Evolutionary conservation across 2,888 invertebrate genomes (phyloP).

Genomic region (Drosophila falleni): DNA sequence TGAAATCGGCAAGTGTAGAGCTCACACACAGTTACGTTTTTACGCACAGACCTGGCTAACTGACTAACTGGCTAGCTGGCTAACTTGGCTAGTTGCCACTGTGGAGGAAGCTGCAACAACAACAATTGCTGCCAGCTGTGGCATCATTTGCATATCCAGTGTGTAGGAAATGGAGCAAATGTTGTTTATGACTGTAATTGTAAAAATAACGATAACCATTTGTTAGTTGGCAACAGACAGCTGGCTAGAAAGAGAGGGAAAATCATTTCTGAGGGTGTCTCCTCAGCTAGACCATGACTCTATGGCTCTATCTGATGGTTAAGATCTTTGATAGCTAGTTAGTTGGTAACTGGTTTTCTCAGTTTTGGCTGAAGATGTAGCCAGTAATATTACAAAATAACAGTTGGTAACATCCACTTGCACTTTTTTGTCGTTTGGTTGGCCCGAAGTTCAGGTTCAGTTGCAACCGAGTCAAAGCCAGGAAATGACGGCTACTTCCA

Average conservation of each 20-base stretch:
- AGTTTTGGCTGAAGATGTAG: constrained; percentile 29
- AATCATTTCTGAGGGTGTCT: not conserved
- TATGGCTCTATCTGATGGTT: constrained; percentile 35
- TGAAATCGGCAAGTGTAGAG: constrained; percentile 50
- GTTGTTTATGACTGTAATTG: constrained; percentile 74
- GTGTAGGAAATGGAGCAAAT: constrained; percentile 77
- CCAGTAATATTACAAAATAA: constrained; percentile 53
- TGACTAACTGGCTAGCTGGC: not conserved
- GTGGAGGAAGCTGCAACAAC: constrained; percentile 22
- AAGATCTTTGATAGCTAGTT: constrained; percentile 34
- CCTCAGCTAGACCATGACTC: constrained; percentile 10
- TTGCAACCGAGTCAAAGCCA: constrained; percentile 46
- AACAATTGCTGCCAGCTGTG: constrained; percentile 9
- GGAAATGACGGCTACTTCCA: constrained; percentile 65
- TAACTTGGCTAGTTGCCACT: constrained; percentile 3
- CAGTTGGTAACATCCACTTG: constrained; percentile 43
- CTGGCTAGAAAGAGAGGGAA: not conserved
- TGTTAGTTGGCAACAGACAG: constrained; percentile 34
- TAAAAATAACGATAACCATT: constrained; percentile 54
- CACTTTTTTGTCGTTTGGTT: constrained; percentile 40
- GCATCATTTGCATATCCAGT: constrained; percentile 76
- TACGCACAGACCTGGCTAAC: constrained; percentile 48
- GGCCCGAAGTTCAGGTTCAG: constrained; percentile 84
- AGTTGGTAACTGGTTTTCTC: constrained; percentile 7
- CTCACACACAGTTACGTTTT: constrained; percentile 30